A percentile compares a stretch with the other conserved stretches of the same genome.
phyloP scores from a whole-genome alignment of 2,888 invertebrate genomes.

The Liodrosophila aerea region DNA sequence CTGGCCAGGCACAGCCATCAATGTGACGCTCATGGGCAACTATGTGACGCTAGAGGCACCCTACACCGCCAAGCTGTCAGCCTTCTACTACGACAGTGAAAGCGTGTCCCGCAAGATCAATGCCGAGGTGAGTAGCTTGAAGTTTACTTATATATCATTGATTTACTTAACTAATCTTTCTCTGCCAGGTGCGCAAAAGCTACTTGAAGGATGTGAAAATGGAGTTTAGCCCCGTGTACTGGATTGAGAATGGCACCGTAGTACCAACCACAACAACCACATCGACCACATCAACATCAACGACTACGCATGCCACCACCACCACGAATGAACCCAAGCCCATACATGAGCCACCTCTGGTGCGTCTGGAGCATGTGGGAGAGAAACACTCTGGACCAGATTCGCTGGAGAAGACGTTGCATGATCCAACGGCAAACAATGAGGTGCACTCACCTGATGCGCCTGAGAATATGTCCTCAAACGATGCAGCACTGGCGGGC shows the following conservation, averaged over 20 bases:
- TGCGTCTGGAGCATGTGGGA: conserved; percentile 76
- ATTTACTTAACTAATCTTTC: not conserved
- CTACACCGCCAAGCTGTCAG: conserved; percentile 88
- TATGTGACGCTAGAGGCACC: conserved; percentile 89
- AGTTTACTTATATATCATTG: no score
- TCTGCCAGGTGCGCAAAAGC: conserved; percentile 83
- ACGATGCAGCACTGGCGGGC: conserved; percentile 69
- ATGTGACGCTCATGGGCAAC: conserved; percentile 90
- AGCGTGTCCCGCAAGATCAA: conserved; percentile 80
- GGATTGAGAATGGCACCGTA: conserved; percentile 88
- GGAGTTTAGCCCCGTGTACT: conserved; percentile 90
- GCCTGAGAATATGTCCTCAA: conserved; percentile 80
- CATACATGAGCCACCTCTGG: conserved; percentile 82
- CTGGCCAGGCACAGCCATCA: conserved; percentile 90
- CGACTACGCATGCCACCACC: conserved; percentile 84
- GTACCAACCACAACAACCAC: conserved; percentile 90
- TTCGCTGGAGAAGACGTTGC: conserved; percentile 73
- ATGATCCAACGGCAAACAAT: conserved; percentile 69
- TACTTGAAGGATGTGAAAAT: conserved; percentile 87
- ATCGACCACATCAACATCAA: conserved; percentile 85
- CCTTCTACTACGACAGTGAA: conserved; percentile 82
- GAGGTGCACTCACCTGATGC: conserved; percentile 72
- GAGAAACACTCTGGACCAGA: conserved; percentile 76
- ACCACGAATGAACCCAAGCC: conserved; percentile 83
- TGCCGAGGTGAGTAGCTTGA: conserved; percentile 69